phyloP scores from a whole-genome alignment of 2,797 vertebrate species.

The Pantherophis vulpinus region DNA sequence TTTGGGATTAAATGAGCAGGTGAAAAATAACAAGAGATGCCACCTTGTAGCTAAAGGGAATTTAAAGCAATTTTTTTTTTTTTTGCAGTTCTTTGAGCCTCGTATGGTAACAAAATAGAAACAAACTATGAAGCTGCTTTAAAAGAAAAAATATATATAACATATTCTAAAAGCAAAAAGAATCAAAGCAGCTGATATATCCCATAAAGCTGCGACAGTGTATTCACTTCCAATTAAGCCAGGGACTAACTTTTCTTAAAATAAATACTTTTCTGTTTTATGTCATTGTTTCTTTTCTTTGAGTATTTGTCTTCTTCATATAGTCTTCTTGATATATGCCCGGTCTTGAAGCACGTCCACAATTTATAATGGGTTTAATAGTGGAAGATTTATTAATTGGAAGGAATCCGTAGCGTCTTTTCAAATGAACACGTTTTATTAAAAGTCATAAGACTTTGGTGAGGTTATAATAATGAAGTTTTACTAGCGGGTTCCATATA shows the following conservation, averaged over 20 bases:
- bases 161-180: background rate
- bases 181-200: background rate
- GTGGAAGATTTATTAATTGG: background rate
- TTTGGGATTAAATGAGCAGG: background rate
- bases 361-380: background rate
- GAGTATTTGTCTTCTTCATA: too few species aligned
- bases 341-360: background rate
- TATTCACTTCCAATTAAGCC: background rate
- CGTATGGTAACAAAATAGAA: background rate
- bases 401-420: background rate
- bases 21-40: background rate
- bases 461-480: background rate
- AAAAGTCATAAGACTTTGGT: background rate
- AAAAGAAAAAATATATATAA: background rate
- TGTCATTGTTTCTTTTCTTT: background rate
- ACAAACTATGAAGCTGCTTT: background rate
- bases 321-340: too few species aligned
- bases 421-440: background rate
- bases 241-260: background rate
- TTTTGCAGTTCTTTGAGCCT: background rate
- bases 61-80: too few species aligned
- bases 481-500: fast-evolving
- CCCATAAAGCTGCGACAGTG: background rate
- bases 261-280: background rate
- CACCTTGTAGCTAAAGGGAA: background rate